Evolutionary conservation across 2,888 invertebrate genomes (phyloP).

Genomic region (Danaus chrysippus): DNA sequence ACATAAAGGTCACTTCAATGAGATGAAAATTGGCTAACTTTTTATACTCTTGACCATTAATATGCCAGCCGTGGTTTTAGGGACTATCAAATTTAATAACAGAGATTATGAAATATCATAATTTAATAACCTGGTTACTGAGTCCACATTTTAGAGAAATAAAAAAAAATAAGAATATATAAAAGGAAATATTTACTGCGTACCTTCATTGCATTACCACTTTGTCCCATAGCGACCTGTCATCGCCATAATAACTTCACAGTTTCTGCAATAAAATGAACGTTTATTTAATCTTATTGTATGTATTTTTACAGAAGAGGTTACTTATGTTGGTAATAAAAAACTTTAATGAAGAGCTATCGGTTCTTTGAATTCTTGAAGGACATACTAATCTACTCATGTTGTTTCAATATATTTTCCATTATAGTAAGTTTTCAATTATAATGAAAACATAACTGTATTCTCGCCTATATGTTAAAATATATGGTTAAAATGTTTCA

Average conservation of each 20-base stretch:
- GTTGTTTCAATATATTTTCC: no score
- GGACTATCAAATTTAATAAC: no score
- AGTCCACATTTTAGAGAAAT: no score
- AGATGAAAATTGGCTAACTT: background rate
- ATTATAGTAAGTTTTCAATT: no score
- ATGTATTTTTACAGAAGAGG: no score
- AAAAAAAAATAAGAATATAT: background rate
- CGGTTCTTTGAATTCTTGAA: no score
- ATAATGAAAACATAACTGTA: no score
- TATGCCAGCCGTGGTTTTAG: background rate
- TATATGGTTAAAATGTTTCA: background rate
- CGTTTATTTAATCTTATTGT: background rate
- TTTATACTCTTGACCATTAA: background rate
- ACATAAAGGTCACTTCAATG: constrained; percentile 19
- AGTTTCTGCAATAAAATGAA: constrained; percentile 49
- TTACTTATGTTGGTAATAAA: no score
- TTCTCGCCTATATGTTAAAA: background rate
- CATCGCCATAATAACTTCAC: constrained; percentile 47
- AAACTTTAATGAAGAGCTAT: no score
- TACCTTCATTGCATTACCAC: constrained; percentile 68
- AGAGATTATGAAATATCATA: no score
- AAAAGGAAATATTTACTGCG: constrained; percentile 23
- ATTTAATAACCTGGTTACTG: no score
- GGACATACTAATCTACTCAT: no score
- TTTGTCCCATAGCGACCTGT: constrained; percentile 54